Base-by-base conservation (phyloP, 2,888 invertebrate genomes). In the Rhagonycha fulva region DNA sequence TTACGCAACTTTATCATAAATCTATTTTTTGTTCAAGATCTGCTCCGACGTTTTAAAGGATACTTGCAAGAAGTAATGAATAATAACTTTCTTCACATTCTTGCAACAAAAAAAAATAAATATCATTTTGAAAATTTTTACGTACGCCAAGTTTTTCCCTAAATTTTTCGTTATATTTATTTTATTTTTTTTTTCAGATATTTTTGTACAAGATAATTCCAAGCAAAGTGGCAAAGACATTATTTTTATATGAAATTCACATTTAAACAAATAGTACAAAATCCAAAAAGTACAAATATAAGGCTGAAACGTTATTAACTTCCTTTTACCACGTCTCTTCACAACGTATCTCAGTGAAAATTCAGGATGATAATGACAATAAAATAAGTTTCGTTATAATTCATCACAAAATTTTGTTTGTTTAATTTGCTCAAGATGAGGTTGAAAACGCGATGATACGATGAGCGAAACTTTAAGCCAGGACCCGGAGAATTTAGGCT, bases 401-500 rank as follows among this genome's bases (percentile, higher is more conserved):
- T 73, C 70, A 72, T 74, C 69, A 77, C 68, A 68, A 74, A 66
- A 72, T 23, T 24, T 19, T 28, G n/a, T 19, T 62, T 30, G 47
- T 14, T 72, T 28, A 76, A 72, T 72, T 80, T 79, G 76, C 77
- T 77, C 77, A 79, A 76, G 79, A 81, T 80, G 77, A 76, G 82
- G 80, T 81, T 81, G 81, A 76, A 77, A 76, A 81, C 74, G 81
- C 84, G 83, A 82, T 83, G 83, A 81, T 82, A 86, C 83, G 82
- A 89, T 89, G 89, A 89, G 89, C 84, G 89, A 89, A 82, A 88
- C 88, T 78, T 84, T 88, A 81, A 89, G 89, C 85, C 89, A 89
- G 84, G 89, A 89, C 86, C 88, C 89, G 80, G 89, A 89, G 83
- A 84, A 85, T 80, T 84, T 89, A 84, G 89, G 89, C 80, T 88